Evolutionary conservation across 2,888 invertebrate genomes (phyloP).

Genomic region (Drosophila lutescens): DNA sequence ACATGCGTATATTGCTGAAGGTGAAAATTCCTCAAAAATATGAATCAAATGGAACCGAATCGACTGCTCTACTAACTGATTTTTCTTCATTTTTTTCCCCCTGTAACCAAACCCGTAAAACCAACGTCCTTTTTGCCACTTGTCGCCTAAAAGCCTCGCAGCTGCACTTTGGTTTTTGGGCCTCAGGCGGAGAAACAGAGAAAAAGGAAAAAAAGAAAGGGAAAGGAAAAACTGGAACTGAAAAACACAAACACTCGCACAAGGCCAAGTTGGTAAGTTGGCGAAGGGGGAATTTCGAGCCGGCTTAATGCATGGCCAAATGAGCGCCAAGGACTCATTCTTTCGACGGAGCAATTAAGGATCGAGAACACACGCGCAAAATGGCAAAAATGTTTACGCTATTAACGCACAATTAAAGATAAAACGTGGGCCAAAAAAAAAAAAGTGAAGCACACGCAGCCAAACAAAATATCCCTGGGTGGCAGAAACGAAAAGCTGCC

Average conservation of each 20-base stretch:
- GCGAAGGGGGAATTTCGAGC: conserved; percentile 17
- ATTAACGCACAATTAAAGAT: conserved; percentile 79
- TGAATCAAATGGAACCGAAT: conserved; percentile 5
- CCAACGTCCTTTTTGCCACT: conserved; percentile 22
- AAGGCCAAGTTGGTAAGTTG: conserved; percentile 19
- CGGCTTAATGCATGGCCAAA: conserved; percentile 63
- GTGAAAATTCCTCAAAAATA: too few relatives aligned
- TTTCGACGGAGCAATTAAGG: conserved; percentile 42
- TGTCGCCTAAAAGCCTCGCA: conserved; percentile 41
- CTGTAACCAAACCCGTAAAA: not conserved
- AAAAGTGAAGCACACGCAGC: not conserved
- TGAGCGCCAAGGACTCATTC: conserved; percentile 67
- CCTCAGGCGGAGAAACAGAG: not conserved
- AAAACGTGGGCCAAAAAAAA: conserved; percentile 49
- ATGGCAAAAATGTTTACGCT: conserved; percentile 73
- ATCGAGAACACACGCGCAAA: conserved; percentile 27
- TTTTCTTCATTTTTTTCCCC: not conserved
- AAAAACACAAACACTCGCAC: conserved; percentile 11
- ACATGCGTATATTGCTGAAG: too few relatives aligned
- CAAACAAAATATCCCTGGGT: not conserved
- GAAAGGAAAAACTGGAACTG: not conserved
- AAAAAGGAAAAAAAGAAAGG: not conserved
- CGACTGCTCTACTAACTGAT: not conserved
- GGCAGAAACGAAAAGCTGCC: conserved; percentile 6
- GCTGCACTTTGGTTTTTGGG: conserved; percentile 33